Evolutionary conservation across 2,797 vertebrate genomes (phyloP), one percentile per base, ranked within the genome.

Genomic region (Falco peregrinus): DNA sequence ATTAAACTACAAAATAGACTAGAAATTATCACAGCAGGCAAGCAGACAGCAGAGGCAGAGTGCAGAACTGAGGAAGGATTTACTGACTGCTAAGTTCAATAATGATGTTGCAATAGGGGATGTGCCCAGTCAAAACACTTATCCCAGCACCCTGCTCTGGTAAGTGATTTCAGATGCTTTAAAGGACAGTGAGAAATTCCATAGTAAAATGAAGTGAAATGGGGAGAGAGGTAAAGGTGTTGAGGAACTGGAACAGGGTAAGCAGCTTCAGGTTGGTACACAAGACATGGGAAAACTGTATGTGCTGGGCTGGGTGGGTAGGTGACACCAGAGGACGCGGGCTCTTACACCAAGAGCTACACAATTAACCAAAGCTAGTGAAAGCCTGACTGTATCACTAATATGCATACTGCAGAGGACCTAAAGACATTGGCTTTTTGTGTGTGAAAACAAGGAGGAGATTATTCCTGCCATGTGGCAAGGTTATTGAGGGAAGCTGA

Each of bases 1-100:
- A 45, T 19, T 9, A 73, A 90, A 84, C 3, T 7, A 47, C 35
- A 39, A 56, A 86, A 93, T 76, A 28, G 33, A 37, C 31, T 29
- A 82, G 77, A 82, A 90, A 74, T 77, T 87, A 80, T 54, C 75
- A 70, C 56, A 68, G 71, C 43, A 51, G 78, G 67, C 73, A 90
- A 78, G 21, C 2, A 10, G 51, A 65, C 26, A 86, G 79, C 71
- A 88, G 79, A 76, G 54, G 19, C 25, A 61, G 5, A 4, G 14
- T 2, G 1, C 29, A 37, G 63, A 77, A 60, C 56, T 22, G 31
- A 8, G 28, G n/a, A 73, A 75, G 81, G 60, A 60, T 90, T 84
- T 84, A 41, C 68, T 33, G 33, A 18, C 79, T 74, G 68, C 47
- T 56, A 63, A 82, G 20, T 65, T 70, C 67, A 74, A 5, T 48